Evolutionary conservation across 1,140 invertebrate genomes (phyloP), one percentile per base, ranked within the genome.

Genomic region (Coboldia fuscipes): DNA sequence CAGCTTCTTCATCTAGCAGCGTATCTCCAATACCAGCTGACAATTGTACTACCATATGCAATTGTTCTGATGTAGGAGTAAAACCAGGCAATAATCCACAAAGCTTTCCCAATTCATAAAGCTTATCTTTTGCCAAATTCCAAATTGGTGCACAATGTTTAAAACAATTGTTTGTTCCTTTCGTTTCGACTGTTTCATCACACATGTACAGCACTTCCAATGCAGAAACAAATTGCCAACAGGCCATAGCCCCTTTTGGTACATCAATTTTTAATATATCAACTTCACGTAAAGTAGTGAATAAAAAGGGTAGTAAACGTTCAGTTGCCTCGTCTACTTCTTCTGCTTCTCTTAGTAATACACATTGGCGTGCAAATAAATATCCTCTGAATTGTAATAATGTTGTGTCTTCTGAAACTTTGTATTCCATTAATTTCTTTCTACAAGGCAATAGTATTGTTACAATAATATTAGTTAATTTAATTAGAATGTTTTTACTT

Each of bases 341-440:
- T 22, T 54, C 51, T 18, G 39, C 43, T n/a, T 37, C 39, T 2
- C 49, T 41, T 30, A 55, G 34, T 23, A 55, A 28, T 38, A 51
- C 70, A 57, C 84, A 83, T 61, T 97, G 90, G 43, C 89, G 69
- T 42, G 85, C 75, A 56, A 93, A 96, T 37, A 97, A 63, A 61
- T 96, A 96, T 56, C 85, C 90, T 37, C 90, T 67, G 44, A 97
- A 78, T 52, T 96, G 85, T 42, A 97, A 58, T 27, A 96, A 57
- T 3, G 77, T 78, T 45, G 70, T 68, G 41, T 71, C 72, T 29
- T 70, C 66, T 27, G 65, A 59, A 38, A 92, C 72, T 28, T 72
- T 63, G 39, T 70, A 57, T 41, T 83, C 63, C 44, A 74, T 63
- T 45, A 72, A 63, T 41, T 68, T 62, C 45, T 78, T 70, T 38